Evolutionary conservation across 2,797 vertebrate genomes (phyloP), one percentile per base, ranked within the genome.

Genomic region (Miichthys miiuy): DNA sequence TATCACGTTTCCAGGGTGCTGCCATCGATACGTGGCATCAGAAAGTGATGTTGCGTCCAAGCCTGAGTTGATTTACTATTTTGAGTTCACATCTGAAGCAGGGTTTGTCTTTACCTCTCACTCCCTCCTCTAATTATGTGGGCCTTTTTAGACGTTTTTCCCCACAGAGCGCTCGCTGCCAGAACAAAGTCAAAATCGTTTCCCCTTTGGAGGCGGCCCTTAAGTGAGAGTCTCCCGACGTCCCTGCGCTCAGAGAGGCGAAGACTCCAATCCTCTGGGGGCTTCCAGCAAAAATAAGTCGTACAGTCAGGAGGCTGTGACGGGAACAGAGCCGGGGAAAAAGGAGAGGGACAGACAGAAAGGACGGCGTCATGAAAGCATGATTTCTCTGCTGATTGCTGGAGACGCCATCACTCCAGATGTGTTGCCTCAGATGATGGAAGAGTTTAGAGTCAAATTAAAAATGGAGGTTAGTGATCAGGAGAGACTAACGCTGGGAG

Each of bases 341-440:
- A 80, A 92, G 57, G 23, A 72, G 10, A 78, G 23, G 74, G 80
- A 70, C 65, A n/a, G 34, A 51, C 48, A 51, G 86, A 86, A 54
- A 90, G 91, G 94, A 95, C 89, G 90, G 88, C 85, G 91, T 95
- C 96, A 96, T 92, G 93, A 95, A 91, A 89, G 86, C 94, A 92
- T 91, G 92, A 95, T 94, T 92, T 94, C 94, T 90, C 93, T 88
- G 84, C 88, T 91, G 93, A 95, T 94, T 95, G 89, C 92, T 87
- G 77, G 82, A 89, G 88, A 95, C 94, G 93, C 80, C 80, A 91
- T 92, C 91, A 66, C 87, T 94, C 93, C 92, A 93, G 95, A 95
- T 94, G 96, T 94, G 93, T 82, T 87, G 88, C 87, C 90, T 92
- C 25, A 20, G 2, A 38, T 94, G 94, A 72, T 48, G 34, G 38